Conservation (phyloP, 2,888 invertebrate species). For the Agrotis ipsilon region DNA sequence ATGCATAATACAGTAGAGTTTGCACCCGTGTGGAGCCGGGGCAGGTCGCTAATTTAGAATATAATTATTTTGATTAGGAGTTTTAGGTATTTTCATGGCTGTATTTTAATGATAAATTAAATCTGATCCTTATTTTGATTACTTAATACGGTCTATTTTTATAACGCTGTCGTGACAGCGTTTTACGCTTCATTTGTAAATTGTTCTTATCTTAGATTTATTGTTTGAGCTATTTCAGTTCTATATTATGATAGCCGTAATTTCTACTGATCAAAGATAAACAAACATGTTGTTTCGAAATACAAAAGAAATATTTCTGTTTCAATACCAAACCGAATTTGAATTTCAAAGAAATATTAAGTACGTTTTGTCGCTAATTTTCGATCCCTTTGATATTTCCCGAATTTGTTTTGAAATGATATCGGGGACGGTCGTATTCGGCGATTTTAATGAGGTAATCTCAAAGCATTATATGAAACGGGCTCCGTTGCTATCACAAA, state of each 20-base stretch:
- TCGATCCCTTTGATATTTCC: conserved; percentile 45
- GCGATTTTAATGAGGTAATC: conserved; percentile 78
- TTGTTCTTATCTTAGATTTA: not conserved
- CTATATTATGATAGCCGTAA: not conserved
- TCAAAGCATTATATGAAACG: conserved; percentile 71
- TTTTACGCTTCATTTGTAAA: not conserved
- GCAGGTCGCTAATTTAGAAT: not conserved
- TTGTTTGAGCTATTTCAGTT: not conserved
- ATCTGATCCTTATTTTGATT: not conserved
- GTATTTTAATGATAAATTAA: not conserved
- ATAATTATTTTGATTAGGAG: not conserved
- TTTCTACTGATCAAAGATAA: conserved; percentile 7
- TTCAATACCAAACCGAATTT: conserved; percentile 24
- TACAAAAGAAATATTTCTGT: conserved; percentile 5
- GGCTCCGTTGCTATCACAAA: conserved; percentile 72
- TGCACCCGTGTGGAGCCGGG: no score
- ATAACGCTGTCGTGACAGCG: not conserved
- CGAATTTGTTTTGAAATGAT: conserved; percentile 46
- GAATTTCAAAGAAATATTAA: conserved; percentile 36
- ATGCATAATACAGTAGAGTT: no score
- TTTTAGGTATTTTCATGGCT: not conserved
- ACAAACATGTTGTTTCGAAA: not conserved
- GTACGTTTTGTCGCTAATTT: conserved; percentile 28
- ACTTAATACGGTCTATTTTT: not conserved
- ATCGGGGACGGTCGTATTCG: conserved; percentile 44